Evolutionary conservation across 2,888 invertebrate genomes (phyloP), one percentile per base, ranked within the genome.

Genomic region (Byasa hedistus): DNA sequence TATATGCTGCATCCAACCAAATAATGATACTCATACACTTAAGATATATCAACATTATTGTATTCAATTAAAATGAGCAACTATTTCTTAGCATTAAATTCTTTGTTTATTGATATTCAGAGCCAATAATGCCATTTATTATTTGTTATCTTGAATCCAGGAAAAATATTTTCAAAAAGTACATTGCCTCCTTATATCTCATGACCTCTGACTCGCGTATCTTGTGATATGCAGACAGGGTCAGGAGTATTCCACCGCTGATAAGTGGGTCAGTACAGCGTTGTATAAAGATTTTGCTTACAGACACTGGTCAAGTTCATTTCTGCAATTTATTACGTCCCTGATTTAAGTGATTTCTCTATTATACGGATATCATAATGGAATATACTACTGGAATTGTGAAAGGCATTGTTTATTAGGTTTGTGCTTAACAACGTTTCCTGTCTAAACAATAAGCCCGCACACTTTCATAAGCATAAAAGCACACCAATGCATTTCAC

Each of bases 251-350:
- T 75, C 76, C 75, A 75, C 73, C 66, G 65, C 83, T 80, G 88
- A 87, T 87, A 88, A 83, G 69, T 87, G 70, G 87, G 89, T 86
- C 87, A 87, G 79, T 87, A 86, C 84, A 87, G 80, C 81, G 72
- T 76, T 76, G 80, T 82, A 79, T 80, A 73, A 79, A 67, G 63
- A 68, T 68, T 68, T 68, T 52, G 64, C 59, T 67, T 52, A 57
- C 64, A 63, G 32, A 62, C 32, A 66, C 72, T 85, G 86, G 91
- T 88, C 91, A 91, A 91, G 91, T 90, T 91, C 89, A 87, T 71
- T 59, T 55, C 51, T 24, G 55, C 23, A n/a, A 55, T 64, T 32
- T 59, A 57, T 57, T 57, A 59, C 48, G 55, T 56, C 48, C n/a
- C 10, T 51, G 48, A 48, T 2, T 48, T 56, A 12, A 55, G 0